These are phyloP conservation scores for Propsilocerus akamusi DNA, from an alignment of 1,140 invertebrate genomes.

Conservation along the genomic window DNA sequence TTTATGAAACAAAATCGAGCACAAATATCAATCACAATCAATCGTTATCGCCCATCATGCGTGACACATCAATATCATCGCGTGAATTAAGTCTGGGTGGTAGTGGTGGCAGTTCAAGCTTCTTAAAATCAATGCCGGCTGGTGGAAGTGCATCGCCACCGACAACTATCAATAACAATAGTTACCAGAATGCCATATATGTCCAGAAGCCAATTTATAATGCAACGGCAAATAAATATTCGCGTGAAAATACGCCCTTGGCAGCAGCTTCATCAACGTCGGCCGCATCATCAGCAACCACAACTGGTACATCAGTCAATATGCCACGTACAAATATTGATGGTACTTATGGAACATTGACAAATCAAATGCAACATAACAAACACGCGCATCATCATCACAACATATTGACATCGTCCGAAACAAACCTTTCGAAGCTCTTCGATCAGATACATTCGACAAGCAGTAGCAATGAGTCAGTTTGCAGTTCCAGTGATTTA, in stretches of 20 bases:
- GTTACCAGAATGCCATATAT: constrained; percentile 2
- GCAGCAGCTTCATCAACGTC: neutral
- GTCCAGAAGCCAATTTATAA: neutral
- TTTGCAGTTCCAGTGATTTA: constrained; percentile 32
- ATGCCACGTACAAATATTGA: too few species aligned
- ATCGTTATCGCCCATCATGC: constrained; percentile 2
- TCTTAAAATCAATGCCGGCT: neutral
- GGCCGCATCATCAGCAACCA: neutral
- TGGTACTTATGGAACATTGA: neutral
- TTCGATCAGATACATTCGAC: constrained; percentile 24
- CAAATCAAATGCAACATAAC: neutral
- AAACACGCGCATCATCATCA: neutral
- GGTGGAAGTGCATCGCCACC: neutral
- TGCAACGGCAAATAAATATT: neutral
- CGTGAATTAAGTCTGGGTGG: neutral
- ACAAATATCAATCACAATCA: constrained; percentile 5
- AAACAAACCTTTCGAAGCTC: neutral
- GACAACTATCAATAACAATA: neutral
- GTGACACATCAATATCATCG: neutral
- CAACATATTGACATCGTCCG: neutral
- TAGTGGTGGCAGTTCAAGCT: neutral
- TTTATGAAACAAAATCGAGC: constrained; percentile 5
- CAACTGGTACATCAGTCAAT: too few species aligned
- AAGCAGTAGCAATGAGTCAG: constrained; percentile 55
- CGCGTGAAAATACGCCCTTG: neutral